Conservation (phyloP, 1,140 invertebrate genomes). For the Sycophila sp. region DNA sequence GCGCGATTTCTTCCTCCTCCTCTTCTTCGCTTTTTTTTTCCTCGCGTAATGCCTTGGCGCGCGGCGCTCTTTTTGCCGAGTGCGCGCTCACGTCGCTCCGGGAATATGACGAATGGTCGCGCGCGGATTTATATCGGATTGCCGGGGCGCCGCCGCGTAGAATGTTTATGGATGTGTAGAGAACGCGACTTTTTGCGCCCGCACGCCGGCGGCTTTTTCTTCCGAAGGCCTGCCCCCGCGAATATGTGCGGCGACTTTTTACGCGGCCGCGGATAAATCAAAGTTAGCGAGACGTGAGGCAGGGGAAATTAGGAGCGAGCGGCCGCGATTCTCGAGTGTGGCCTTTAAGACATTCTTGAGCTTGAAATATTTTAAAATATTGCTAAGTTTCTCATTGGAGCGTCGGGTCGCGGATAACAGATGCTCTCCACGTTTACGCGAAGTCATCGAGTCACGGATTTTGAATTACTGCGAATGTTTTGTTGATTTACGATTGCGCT, state of each 20-base stretch:
- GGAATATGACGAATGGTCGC: constrained; percentile 14
- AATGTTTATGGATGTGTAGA: neutral
- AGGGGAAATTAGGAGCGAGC: neutral
- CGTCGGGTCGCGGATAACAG: too few species aligned
- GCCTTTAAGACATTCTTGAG: too few species aligned
- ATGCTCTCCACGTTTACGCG: too few species aligned
- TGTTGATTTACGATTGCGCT: too few species aligned
- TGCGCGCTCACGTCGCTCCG: neutral
- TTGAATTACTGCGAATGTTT: too few species aligned
- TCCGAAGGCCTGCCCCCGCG: neutral
- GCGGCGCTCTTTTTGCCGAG: neutral
- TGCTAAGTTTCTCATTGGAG: too few species aligned
- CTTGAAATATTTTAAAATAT: too few species aligned
- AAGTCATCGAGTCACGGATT: too few species aligned
- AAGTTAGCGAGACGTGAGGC: too few species aligned
- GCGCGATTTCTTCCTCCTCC: neutral
- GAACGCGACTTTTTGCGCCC: neutral
- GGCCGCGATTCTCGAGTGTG: too few species aligned
- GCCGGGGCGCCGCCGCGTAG: neutral
- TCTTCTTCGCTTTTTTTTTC: neutral
- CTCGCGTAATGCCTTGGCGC: too few species aligned
- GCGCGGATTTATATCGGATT: neutral
- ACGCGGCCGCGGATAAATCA: neutral
- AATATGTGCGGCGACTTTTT: neutral
- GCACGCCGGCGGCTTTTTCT: neutral